Conservation (phyloP, 64 coral and sea anemone genomes). For the Dendrophyllia cribrosa region DNA sequence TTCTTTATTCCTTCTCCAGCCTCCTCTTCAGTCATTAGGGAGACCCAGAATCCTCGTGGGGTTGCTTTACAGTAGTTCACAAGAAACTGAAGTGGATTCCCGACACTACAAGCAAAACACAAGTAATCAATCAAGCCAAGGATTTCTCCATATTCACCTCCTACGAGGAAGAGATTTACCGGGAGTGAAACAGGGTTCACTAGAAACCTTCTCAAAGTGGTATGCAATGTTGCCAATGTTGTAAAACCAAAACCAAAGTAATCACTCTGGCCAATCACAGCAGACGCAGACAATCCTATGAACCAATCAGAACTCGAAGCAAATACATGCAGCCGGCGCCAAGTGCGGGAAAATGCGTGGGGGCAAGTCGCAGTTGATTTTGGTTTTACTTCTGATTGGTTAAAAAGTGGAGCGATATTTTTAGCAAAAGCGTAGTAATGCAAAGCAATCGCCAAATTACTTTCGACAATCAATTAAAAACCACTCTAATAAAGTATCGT, state of each 20-base stretch:
- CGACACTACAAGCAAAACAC: slow-evolving; percentile 91
- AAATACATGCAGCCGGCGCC: no score
- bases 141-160: slow-evolving; percentile 95
- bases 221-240: slow-evolving; percentile 22
- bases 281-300: no score
- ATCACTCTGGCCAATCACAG: no score
- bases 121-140: slow-evolving; percentile 59
- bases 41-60: slow-evolving; percentile 87
- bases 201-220: slow-evolving; percentile 87
- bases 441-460: no score
- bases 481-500: no score
- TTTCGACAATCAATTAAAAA: no score
- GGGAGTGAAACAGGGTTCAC: slow-evolving; percentile 26
- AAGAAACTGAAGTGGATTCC: slow-evolving; percentile 90
- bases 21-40: slow-evolving; percentile 67
- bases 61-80: slow-evolving; percentile 94
- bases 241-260: background rate
- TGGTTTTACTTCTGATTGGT: no score
- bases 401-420: no score
- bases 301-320: no score
- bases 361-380: no score
- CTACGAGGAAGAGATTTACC: slow-evolving; percentile 77
- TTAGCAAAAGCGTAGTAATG: no score
- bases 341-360: no score
- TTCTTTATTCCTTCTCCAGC: slow-evolving; percentile 7